phyloP scores from a whole-genome alignment of 1,140 invertebrate species.

The Latrodectus geometricus region DNA sequence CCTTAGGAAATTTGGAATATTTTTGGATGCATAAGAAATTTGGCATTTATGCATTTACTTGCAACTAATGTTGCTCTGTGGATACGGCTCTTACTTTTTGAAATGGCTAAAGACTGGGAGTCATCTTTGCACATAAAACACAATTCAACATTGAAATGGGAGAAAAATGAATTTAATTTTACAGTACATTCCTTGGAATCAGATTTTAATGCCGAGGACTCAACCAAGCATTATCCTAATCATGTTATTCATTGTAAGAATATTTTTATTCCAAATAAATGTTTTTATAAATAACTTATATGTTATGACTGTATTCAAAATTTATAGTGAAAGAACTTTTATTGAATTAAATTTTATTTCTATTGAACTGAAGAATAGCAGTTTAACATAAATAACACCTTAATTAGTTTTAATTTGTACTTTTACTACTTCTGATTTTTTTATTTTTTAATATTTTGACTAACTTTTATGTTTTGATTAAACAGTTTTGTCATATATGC shows the following conservation, averaged over 20 bases:
- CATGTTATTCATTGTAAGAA: constrained; percentile 47
- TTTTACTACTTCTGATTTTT: too few species aligned
- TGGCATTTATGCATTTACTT: constrained; percentile 75
- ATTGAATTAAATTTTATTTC: too few species aligned
- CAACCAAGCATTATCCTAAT: constrained; percentile 4
- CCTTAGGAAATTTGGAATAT: constrained; percentile 61
- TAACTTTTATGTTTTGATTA: too few species aligned
- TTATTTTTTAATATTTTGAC: too few species aligned
- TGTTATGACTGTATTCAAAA: too few species aligned
- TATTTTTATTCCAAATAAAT: not conserved
- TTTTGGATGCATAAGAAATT: constrained; percentile 68
- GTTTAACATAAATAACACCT: too few species aligned
- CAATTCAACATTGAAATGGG: constrained; percentile 25
- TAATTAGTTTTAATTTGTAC: too few species aligned
- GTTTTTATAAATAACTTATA: too few species aligned
- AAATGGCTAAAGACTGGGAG: constrained; percentile 68
- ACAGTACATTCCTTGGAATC: constrained; percentile 57
- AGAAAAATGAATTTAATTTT: constrained; percentile 35
- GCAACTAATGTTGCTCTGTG: constrained; percentile 76
- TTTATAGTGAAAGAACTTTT: too few species aligned
- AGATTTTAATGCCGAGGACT: not conserved
- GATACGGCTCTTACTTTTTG: constrained; percentile 75
- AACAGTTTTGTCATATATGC: too few species aligned
- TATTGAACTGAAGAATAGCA: too few species aligned
- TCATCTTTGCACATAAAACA: constrained; percentile 61